Evolutionary conservation across 2,797 vertebrate species (phyloP).

Genomic region (Myotis pilosus): DNA sequence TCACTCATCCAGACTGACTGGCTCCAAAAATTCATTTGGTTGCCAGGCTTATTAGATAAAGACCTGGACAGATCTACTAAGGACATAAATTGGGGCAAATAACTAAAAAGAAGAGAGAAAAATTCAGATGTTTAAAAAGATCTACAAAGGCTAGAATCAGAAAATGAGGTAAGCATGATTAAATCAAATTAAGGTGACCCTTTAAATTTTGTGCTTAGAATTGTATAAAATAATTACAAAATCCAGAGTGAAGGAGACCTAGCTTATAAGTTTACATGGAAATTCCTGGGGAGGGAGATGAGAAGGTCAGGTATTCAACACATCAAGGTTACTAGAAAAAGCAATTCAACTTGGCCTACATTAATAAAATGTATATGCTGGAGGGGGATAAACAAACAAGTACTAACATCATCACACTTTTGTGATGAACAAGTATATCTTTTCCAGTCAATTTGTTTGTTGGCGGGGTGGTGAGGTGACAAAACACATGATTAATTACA

Average conservation of each 20-base stretch:
- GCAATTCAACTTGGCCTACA: background rate
- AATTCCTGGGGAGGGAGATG: background rate
- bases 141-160: background rate
- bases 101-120: background rate
- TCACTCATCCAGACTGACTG: background rate
- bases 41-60: conserved; percentile 8
- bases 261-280: background rate
- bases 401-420: background rate
- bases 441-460: background rate
- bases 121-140: background rate
- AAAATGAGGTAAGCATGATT: background rate
- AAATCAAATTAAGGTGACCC: background rate
- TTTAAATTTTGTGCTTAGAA: conserved; percentile 2
- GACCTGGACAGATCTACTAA: background rate
- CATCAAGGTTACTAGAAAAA: background rate
- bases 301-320: background rate
- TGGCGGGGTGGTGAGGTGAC: background rate
- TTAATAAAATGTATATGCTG: background rate
- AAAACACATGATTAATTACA: background rate
- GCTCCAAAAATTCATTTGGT: background rate
- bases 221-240: conserved; percentile 27
- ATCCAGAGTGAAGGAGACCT: background rate
- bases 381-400: background rate
- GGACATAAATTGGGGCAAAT: background rate
- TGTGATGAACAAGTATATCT: background rate